Conservation (phyloP, 2,888 invertebrate species). For the Cybosia mesomella region DNA sequence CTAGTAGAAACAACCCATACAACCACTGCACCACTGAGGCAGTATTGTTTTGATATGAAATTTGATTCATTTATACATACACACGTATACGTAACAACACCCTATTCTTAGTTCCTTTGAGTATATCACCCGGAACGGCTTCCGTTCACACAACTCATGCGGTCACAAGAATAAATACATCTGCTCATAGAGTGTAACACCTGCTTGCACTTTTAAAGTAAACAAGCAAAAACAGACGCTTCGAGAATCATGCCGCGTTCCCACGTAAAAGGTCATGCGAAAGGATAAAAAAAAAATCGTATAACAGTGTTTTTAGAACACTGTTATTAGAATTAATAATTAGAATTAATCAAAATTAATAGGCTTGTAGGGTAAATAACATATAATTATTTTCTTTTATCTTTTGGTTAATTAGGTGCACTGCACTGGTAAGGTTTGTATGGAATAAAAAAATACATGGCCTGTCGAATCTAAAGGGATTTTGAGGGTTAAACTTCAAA, state of each 20-base stretch:
- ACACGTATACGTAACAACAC: constrained; percentile 23
- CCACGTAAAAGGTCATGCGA: constrained; percentile 23
- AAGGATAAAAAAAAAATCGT: constrained; percentile 7
- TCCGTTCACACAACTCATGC: constrained; percentile 56
- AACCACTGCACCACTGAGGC: not conserved
- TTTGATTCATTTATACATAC: not conserved
- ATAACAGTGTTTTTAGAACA: no score
- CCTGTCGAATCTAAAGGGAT: no score
- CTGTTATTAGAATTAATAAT: no score
- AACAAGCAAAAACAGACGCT: constrained; percentile 29
- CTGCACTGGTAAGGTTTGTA: not conserved
- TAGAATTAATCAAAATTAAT: no score
- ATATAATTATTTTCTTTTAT: not conserved
- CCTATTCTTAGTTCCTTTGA: constrained; percentile 17
- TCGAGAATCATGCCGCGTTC: constrained; percentile 27
- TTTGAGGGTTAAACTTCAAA: not conserved
- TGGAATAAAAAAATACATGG: not conserved
- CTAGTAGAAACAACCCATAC: not conserved
- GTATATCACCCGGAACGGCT: constrained; percentile 47
- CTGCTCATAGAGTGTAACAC: constrained; percentile 22
- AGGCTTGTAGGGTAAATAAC: not conserved
- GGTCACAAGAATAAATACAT: constrained; percentile 8
- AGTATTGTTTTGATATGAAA: not conserved
- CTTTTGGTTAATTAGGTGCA: not conserved
- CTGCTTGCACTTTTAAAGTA: constrained; percentile 40